These are phyloP conservation scores for Chrysina gloriosa DNA, from an alignment of 2,888 invertebrate genomes.

Conservation along the genomic window DNA sequence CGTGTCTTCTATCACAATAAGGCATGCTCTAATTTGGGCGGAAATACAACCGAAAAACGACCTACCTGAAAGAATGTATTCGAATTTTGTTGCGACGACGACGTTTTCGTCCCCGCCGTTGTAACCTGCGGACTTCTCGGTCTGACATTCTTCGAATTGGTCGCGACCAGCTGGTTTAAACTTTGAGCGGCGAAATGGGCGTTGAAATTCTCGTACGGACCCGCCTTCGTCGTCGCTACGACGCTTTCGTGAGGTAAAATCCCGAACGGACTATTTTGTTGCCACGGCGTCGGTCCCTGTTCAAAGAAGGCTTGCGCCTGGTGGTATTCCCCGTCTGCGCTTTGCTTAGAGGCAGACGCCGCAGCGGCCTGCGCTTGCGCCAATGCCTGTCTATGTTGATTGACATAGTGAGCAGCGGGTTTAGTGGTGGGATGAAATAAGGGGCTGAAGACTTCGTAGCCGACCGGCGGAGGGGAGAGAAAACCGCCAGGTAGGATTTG, in stretches of 20 bases:
- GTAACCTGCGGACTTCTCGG: slow-evolving; percentile 66
- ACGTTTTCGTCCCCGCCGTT: slow-evolving; percentile 60
- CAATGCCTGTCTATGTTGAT: slow-evolving; percentile 77
- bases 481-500: slow-evolving; percentile 78
- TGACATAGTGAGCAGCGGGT: slow-evolving; percentile 69
- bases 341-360: slow-evolving; percentile 55
- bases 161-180: slow-evolving; percentile 71
- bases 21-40: not conserved
- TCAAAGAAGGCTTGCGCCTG: slow-evolving; percentile 79
- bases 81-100: slow-evolving; percentile 67
- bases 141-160: slow-evolving; percentile 68
- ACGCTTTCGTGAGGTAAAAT: slow-evolving; percentile 84
- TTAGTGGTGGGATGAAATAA: slow-evolving; percentile 73
- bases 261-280: slow-evolving; percentile 82
- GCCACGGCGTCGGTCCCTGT: slow-evolving; percentile 77
- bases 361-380: slow-evolving; percentile 64
- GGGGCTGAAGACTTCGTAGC: slow-evolving; percentile 87
- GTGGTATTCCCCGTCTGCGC: slow-evolving; percentile 58
- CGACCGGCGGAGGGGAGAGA: slow-evolving; percentile 79
- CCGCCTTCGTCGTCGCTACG: slow-evolving; percentile 73
- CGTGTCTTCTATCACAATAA: too few species aligned
- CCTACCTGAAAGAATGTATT: slow-evolving; percentile 71
- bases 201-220: slow-evolving; percentile 78
- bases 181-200: slow-evolving; percentile 77
- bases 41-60: too few species aligned